A percentile compares a stretch with the other conserved stretches of the same genome.
phyloP scores from a whole-genome alignment of 2,888 invertebrate genomes.

The Alsophila aescularia region DNA sequence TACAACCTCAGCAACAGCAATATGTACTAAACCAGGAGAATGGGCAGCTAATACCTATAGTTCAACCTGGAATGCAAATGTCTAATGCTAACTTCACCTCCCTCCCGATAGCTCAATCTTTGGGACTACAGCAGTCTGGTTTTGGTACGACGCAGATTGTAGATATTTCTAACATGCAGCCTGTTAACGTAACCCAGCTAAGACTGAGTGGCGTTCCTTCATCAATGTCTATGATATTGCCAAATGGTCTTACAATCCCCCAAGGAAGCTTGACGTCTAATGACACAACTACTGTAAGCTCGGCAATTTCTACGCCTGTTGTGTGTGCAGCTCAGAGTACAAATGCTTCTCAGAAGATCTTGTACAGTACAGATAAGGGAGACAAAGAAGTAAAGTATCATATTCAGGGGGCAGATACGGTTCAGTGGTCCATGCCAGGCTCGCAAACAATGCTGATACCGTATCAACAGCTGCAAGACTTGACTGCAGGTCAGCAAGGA shows the following conservation, averaged over 20 bases:
- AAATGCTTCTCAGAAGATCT: conserved; percentile 73
- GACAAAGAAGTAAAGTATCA: conserved; percentile 79
- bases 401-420: conserved; percentile 73
- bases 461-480: conserved; percentile 76
- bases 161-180: conserved; percentile 77
- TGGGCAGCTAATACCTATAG: conserved; percentile 79
- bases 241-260: conserved; percentile 71
- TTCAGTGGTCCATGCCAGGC: conserved; percentile 77
- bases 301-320: conserved; percentile 73
- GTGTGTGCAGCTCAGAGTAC: conserved; percentile 78
- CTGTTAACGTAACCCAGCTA: conserved; percentile 75
- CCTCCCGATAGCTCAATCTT: conserved; percentile 66
- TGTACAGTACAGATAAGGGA: conserved; percentile 76
- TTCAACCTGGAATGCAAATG: conserved; percentile 76
- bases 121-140: conserved; percentile 72
- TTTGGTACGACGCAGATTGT: conserved; percentile 73
- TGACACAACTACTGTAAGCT: conserved; percentile 76
- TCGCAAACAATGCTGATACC: conserved; percentile 80
- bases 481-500: conserved; percentile 65
- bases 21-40: conserved; percentile 79
- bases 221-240: conserved; percentile 79
- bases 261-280: conserved; percentile 70
- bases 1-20: conserved; percentile 69
- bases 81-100: conserved; percentile 76
- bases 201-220: conserved; percentile 74